These are phyloP conservation scores for Tuta absoluta DNA, from an alignment of 2,888 invertebrate genomes.

Conservation along the genomic window DNA sequence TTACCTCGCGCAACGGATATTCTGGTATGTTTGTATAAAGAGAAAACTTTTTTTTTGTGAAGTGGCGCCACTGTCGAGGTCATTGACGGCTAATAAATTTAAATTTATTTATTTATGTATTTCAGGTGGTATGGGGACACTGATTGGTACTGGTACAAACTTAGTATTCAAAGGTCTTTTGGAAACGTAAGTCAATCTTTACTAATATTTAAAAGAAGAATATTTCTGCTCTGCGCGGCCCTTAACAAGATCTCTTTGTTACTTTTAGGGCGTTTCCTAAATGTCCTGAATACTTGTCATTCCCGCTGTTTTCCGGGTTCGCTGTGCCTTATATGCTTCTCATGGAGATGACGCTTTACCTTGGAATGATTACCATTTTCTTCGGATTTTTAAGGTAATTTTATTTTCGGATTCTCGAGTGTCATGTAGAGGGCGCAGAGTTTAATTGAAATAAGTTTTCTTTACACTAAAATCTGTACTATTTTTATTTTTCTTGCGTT, in stretches of 20 bases:
- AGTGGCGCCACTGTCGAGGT: too few relatives aligned
- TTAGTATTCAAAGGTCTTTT: constrained; percentile 85
- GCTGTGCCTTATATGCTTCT: constrained; percentile 47
- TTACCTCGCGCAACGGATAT: too few relatives aligned
- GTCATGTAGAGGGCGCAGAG: too few relatives aligned
- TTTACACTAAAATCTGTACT: too few relatives aligned
- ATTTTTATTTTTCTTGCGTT: too few relatives aligned
- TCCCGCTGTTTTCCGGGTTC: constrained; percentile 48
- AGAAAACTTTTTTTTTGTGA: too few relatives aligned
- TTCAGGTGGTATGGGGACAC: constrained; percentile 85
- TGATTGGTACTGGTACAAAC: constrained; percentile 89
- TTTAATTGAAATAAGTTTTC: too few relatives aligned
- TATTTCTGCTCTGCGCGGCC: neutral
- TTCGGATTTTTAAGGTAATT: constrained; percentile 53
- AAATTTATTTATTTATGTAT: too few relatives aligned
- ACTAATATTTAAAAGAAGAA: too few relatives aligned
- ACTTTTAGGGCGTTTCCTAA: constrained; percentile 77
- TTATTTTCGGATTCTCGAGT: too few relatives aligned
- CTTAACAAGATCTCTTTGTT: neutral
- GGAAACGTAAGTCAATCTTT: constrained; percentile 64
- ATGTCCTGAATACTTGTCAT: constrained; percentile 65
- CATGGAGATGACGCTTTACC: constrained; percentile 39
- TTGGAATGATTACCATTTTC: constrained; percentile 43
- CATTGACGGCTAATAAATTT: too few relatives aligned
- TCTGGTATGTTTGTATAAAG: too few relatives aligned